phyloP scores from a whole-genome alignment of 1,140 invertebrate species.

The Dinoponera quadriceps region DNA sequence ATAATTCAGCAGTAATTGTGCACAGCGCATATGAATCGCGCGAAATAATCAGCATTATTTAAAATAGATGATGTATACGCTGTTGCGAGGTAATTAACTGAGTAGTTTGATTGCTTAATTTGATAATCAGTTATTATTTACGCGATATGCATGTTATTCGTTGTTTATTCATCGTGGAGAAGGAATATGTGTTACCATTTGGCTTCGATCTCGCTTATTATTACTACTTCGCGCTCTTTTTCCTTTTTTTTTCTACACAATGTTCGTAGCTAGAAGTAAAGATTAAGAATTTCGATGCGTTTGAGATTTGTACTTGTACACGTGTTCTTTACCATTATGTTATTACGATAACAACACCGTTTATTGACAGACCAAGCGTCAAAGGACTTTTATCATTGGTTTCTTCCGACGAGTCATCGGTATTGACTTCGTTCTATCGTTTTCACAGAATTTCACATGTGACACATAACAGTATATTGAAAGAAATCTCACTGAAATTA shows the following conservation, averaged over 20 bases:
- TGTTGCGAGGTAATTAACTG: constrained; percentile 11
- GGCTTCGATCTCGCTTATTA: not conserved
- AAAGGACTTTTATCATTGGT: not conserved
- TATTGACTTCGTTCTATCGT: not conserved
- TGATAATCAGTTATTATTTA: constrained; percentile 17
- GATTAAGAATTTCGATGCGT: not conserved
- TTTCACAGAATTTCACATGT: not conserved
- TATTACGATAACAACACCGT: not conserved
- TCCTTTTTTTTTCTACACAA: not conserved
- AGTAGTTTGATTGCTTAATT: constrained; percentile 26
- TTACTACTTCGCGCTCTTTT: too few relatives aligned
- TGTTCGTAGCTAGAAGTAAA: not conserved
- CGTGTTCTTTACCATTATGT: not conserved
- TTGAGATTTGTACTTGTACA: not conserved
- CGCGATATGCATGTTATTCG: not conserved
- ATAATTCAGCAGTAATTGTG: constrained; percentile 52
- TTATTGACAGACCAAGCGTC: not conserved
- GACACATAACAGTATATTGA: too few relatives aligned
- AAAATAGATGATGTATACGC: constrained; percentile 46
- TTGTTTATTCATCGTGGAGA: not conserved
- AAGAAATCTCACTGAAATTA: too few relatives aligned
- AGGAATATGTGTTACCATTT: constrained; percentile 8
- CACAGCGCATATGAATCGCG: not conserved
- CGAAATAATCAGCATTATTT: constrained; percentile 49
- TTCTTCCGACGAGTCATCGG: not conserved